phyloP scores from a whole-genome alignment of 2,888 invertebrate genomes.

The Mythimna loreyi region DNA sequence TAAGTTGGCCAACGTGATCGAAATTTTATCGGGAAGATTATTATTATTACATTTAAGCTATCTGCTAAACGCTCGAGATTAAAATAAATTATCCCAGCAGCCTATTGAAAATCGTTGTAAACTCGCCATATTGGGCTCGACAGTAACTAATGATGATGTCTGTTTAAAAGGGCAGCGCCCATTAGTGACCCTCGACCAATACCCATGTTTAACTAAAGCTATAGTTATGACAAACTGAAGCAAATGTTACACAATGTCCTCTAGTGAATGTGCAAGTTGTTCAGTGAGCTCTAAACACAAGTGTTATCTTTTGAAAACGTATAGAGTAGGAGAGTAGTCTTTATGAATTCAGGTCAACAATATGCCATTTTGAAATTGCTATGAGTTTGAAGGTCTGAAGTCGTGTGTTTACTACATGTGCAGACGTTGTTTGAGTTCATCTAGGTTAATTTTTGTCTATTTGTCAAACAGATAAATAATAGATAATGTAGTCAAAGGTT shows the following conservation, averaged over 20 bases:
- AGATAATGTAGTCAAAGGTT: neutral
- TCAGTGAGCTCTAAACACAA: constrained; percentile 40
- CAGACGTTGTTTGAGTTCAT: neutral
- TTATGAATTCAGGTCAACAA: constrained; percentile 55
- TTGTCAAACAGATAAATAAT: neutral
- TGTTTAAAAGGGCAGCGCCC: constrained; percentile 31
- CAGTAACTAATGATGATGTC: constrained; percentile 35
- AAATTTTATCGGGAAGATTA: too few relatives aligned
- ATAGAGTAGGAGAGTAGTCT: constrained; percentile 19
- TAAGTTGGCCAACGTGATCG: too few relatives aligned
- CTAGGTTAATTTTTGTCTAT: neutral
- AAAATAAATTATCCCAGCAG: constrained; percentile 6
- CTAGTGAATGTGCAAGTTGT: constrained; percentile 37
- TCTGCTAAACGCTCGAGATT: neutral
- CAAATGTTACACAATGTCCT: constrained; percentile 35
- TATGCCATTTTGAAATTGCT: constrained; percentile 44
- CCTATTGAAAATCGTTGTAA: constrained; percentile 1
- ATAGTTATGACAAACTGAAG: constrained; percentile 7
- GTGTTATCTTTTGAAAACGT: constrained; percentile 53
- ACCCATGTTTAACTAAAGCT: constrained; percentile 5
- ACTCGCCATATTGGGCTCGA: neutral
- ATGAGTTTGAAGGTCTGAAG: constrained; percentile 31
- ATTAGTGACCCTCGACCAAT: constrained; percentile 22
- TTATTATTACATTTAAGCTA: neutral
- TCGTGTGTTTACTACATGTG: constrained; percentile 4